Conservation (phyloP, 2,888 invertebrate species). For the Eupithecia vulgata region DNA sequence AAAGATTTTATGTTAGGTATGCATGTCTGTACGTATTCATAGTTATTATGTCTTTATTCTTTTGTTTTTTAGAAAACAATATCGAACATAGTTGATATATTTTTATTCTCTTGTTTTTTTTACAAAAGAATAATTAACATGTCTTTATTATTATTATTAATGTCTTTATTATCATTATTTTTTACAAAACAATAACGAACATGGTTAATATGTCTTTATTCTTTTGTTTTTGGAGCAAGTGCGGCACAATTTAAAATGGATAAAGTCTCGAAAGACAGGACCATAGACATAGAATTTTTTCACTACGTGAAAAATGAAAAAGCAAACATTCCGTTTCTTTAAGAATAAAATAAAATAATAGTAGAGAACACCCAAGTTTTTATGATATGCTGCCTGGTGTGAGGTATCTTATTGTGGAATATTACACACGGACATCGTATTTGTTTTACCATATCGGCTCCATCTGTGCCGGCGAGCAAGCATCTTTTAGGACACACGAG, state of each 20-base stretch:
- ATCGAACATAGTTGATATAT: too few species aligned
- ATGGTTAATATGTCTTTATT: background rate
- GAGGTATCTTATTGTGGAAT: conserved; percentile 32
- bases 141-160: too few species aligned
- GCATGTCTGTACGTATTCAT: too few species aligned
- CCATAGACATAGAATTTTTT: too few species aligned
- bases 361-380: background rate
- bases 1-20: too few species aligned
- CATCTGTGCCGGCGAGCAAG: conserved; percentile 38
- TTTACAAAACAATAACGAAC: too few species aligned
- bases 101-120: too few species aligned
- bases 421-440: conserved; percentile 36
- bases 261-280: background rate
- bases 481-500: conserved; percentile 10
- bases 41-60: too few species aligned
- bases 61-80: too few species aligned
- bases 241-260: background rate
- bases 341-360: background rate
- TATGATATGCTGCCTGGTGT: conserved; percentile 12
- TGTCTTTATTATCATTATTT: too few species aligned
- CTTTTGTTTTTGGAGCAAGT: background rate
- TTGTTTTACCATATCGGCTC: conserved; percentile 36
- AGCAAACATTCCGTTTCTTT: background rate
- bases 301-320: background rate
- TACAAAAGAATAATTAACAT: too few species aligned